phyloP scores from a whole-genome alignment of 2,113 vertebrate genomes.

The Perca schrenkii region DNA sequence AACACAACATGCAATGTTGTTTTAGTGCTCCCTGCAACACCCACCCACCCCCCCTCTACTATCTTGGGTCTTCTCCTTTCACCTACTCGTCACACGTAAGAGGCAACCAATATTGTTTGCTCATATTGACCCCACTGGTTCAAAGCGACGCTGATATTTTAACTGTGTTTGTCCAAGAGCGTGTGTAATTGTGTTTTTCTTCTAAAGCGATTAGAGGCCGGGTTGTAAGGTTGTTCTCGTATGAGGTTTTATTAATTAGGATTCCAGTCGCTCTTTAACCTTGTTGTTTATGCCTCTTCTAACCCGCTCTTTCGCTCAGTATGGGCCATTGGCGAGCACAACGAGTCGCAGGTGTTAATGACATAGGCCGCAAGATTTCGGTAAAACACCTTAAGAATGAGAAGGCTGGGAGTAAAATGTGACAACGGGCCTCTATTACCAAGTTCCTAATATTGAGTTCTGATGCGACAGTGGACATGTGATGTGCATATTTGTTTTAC shows the following conservation, averaged over 20 bases:
- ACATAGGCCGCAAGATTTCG: neutral
- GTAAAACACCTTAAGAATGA: conserved; percentile 24
- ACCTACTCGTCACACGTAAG: conserved; percentile 68
- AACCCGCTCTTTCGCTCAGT: conserved; percentile 53
- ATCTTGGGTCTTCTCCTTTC: conserved; percentile 44
- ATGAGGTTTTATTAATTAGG: conserved; percentile 76
- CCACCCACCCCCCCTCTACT: conserved; percentile 25
- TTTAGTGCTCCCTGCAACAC: conserved; percentile 46
- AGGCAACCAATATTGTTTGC: conserved; percentile 41
- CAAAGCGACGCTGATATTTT: conserved; percentile 61
- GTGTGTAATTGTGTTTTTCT: conserved; percentile 1
- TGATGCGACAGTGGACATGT: neutral
- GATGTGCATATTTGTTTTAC: conserved; percentile 11
- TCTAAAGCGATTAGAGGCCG: conserved; percentile 20
- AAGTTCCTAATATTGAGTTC: neutral
- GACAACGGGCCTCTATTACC: neutral
- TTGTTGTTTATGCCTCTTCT: conserved; percentile 71
- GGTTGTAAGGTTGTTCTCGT: conserved; percentile 30
- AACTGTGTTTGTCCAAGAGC: conserved; percentile 20
- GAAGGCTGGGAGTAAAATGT: neutral
- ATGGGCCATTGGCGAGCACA: conserved; percentile 68
- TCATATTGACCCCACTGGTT: conserved; percentile 61
- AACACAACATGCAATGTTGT: conserved; percentile 78
- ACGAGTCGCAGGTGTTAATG: conserved; percentile 58
- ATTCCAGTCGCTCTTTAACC: conserved; percentile 77